Base-by-base conservation (phyloP, 2,888 invertebrate genomes). In the Lomographa bimaculata region DNA sequence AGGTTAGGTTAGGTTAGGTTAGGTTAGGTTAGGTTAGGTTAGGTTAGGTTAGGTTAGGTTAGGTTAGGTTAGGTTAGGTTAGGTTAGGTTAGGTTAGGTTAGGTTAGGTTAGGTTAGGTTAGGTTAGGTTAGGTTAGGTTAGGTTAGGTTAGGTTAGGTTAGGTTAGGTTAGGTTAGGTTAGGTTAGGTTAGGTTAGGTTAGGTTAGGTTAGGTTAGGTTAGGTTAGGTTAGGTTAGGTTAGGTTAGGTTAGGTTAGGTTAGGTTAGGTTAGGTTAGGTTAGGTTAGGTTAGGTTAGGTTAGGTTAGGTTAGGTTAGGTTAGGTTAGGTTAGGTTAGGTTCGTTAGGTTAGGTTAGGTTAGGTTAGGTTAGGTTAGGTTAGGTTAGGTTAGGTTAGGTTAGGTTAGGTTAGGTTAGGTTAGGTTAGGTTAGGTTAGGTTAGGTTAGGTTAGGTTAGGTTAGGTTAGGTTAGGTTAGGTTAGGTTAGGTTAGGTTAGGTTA, bases 381-480 rank as follows among this genome's bases (percentile, higher is more conserved):
- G 18, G 18, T 20, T 20, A 27, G 9, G 18, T 27, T 18, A 17
- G 9, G 17, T 17, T 27, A 27, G 18, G 18, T 27, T 27, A 17
- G 9, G 27, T 27, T 27, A 27, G 18, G 27, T 27, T 27, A 27
- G 18, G 27, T 27, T 27, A 27, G 37, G 32, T 37, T 37, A 37
- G 32, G 36, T 37, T n/a, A n/a, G 35, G 45, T 45, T 45, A 45
- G 39, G 45, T 45, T 45, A 45, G 39, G 45, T 45, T 45, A 45
- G 39, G 40, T 45, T 39, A 39, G 39, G 35, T 45, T 39, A 33
- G 29, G 33, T 44, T 44, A 38, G 33, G 37, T 54, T 59, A 50
- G 52, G 57, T 53, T 59, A 50, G 55, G 53, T 54, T 57, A 52
- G 53, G 53, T 54, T 52, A 48, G 51, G 53, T 53, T 53, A 50